Evolutionary conservation across 2,797 vertebrate species (phyloP).

Genomic region (Clamator glandarius): DNA sequence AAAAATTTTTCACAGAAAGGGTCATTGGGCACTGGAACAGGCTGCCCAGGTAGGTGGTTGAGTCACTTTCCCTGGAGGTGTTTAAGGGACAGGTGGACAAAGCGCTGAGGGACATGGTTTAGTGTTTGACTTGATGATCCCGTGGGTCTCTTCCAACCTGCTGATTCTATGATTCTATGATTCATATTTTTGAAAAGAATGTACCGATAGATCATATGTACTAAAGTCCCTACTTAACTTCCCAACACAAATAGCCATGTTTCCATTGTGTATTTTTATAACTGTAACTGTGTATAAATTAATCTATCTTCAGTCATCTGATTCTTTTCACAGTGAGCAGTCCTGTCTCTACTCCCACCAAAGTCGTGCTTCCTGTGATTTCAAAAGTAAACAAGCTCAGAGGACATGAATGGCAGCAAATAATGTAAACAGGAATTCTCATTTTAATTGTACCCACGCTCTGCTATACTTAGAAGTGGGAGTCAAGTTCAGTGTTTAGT

Average conservation of each 20-base stretch:
- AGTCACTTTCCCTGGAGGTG: too few relatives aligned
- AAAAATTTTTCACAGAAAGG: too few relatives aligned
- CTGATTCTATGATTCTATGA: too few relatives aligned
- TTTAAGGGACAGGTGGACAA: too few relatives aligned
- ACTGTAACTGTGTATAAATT: not conserved
- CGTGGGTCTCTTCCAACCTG: too few relatives aligned
- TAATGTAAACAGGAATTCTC: constrained; percentile 62
- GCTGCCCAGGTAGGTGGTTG: too few relatives aligned
- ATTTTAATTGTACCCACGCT: not conserved
- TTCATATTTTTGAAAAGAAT: not conserved
- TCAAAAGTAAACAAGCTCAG: constrained; percentile 33
- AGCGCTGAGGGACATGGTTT: too few relatives aligned
- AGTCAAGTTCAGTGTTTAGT: constrained; percentile 18
- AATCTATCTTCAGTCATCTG: not conserved
- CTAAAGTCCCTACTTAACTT: not conserved
- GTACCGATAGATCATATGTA: not conserved
- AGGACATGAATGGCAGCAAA: constrained; percentile 38
- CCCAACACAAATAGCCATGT: not conserved
- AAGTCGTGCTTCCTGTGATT: constrained; percentile 35
- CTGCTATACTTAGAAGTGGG: constrained; percentile 58
- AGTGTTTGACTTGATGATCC: too few relatives aligned
- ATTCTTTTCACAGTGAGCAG: not conserved
- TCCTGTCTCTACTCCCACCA: not conserved
- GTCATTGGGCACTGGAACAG: too few relatives aligned
- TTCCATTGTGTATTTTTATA: not conserved